Base-by-base conservation (phyloP, 1,140 invertebrate genomes). In the Bilobella aurantiaca region DNA sequence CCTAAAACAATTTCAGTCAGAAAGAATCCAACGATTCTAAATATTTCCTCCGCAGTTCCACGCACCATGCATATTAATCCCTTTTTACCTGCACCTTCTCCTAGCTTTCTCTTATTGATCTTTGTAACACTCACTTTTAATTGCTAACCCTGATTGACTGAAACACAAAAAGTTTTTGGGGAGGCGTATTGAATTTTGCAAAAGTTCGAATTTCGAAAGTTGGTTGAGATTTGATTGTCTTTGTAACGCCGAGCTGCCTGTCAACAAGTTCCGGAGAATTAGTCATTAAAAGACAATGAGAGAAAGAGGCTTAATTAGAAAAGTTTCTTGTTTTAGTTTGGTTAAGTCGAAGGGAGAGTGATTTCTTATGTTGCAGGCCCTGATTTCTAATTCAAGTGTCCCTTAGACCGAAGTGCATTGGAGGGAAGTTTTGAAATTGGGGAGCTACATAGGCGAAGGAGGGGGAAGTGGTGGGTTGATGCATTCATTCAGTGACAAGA, bases 221-320 rank as follows among this genome's bases (percentile, higher is more conserved):
- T 42, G 21, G 49, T 12, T 53, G 5, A 18, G 49, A 53, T 53
- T 53, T 53, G 8, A 53, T 53, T 53, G 49, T 12, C 5, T 53
- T 23, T 53, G 21, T 12, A 53, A n/a, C n/a, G n/a, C n/a, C 21
- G 12, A 5, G 3, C 21, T 14, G 14, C 49, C 49, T 53, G 49
- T 53, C 49, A 53, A 53, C 49, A 53, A 53, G 49, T 53, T 53
- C 49, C 21, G 25, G 25, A 53, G 49, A 53, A 53, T 53, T 53
- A 53, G 12, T 53, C 49, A 53, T 53, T 53, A 53, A 53, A 61
- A 61, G 57, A 58, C 25, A 58, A 58, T 58, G 57, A 58, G 57
- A 29, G 57, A 58, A 29, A 58, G 57, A 16, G 25, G 18, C 29
- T 29, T 58, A 58, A 58, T 29, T 58, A 23, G 25, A 31, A 31